These are phyloP conservation scores for Pheosia tremula DNA, from an alignment of 2,888 invertebrate genomes.

Conservation along the genomic window DNA sequence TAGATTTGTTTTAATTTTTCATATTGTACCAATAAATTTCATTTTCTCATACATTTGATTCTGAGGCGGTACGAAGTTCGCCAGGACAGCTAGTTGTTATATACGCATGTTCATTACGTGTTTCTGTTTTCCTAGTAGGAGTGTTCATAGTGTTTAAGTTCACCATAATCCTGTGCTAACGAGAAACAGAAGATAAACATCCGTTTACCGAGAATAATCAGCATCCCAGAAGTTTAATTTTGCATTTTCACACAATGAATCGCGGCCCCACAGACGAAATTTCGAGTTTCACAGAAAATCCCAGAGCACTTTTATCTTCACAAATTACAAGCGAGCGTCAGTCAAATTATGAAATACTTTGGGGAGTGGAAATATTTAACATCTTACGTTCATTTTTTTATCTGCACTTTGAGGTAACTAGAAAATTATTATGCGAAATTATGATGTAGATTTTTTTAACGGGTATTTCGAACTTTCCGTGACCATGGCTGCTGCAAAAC, in stretches of 20 bases:
- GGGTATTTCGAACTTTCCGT: too few relatives aligned
- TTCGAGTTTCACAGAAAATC: conserved; percentile 18
- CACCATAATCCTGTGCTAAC: too few relatives aligned
- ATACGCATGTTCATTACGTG: too few relatives aligned
- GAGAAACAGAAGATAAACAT: conserved; percentile 27
- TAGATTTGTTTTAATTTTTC: too few relatives aligned
- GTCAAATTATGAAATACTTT: conserved; percentile 33
- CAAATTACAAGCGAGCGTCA: conserved; percentile 32
- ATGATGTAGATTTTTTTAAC: too few relatives aligned
- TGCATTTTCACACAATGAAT: conserved; percentile 25
- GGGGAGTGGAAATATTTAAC: conserved; percentile 6
- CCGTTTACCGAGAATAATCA: conserved; percentile 28
- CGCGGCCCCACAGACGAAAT: conserved; percentile 24
- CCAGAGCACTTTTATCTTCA: conserved; percentile 32
- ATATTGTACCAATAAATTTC: too few relatives aligned
- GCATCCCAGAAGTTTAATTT: conserved; percentile 26
- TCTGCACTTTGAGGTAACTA: neutral
- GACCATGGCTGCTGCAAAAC: too few relatives aligned
- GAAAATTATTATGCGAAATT: neutral
- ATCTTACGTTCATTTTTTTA: neutral
- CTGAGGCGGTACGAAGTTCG: too few relatives aligned
- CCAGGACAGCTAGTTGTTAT: too few relatives aligned
- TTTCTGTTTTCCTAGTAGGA: too few relatives aligned
- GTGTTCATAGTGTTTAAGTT: too few relatives aligned
- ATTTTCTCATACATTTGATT: too few relatives aligned